These are phyloP conservation scores for Margarornis squamiger DNA, from an alignment of 2,797 vertebrate genomes.

Conservation along the genomic window DNA sequence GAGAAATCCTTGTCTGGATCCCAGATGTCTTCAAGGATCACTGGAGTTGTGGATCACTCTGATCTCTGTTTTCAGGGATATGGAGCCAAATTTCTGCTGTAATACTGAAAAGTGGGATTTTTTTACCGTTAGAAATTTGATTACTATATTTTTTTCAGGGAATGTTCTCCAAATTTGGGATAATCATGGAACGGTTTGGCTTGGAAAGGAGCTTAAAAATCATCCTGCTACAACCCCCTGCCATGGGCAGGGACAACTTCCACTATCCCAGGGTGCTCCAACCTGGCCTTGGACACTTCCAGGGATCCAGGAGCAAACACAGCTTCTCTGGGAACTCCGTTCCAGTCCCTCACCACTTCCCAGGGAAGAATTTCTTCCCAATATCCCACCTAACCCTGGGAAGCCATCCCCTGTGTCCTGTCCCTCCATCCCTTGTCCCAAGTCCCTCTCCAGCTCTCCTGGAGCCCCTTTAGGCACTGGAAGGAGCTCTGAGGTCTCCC, in stretches of 20 bases:
- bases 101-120: neutral
- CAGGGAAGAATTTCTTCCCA: too few species aligned
- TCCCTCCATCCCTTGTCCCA: accelerated
- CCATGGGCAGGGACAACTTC: accelerated
- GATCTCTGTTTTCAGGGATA: neutral
- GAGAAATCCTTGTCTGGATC: neutral
- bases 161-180: neutral
- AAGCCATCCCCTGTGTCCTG: neutral
- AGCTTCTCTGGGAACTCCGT: accelerated
- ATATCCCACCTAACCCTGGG: too few species aligned
- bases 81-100: neutral
- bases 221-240: too few species aligned
- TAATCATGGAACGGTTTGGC: neutral
- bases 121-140: neutral
- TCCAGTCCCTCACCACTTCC: accelerated
- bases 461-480: accelerated
- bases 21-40: neutral
- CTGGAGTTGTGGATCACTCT: accelerated
- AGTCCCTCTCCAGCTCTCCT: neutral
- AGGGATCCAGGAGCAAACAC: neutral
- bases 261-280: neutral
- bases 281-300: accelerated
- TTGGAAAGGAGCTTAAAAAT: neutral
- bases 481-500: accelerated
- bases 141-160: neutral